These are phyloP conservation scores for Indicator maculatus DNA, from an alignment of 2,113 vertebrate species.

Conservation along the genomic window DNA sequence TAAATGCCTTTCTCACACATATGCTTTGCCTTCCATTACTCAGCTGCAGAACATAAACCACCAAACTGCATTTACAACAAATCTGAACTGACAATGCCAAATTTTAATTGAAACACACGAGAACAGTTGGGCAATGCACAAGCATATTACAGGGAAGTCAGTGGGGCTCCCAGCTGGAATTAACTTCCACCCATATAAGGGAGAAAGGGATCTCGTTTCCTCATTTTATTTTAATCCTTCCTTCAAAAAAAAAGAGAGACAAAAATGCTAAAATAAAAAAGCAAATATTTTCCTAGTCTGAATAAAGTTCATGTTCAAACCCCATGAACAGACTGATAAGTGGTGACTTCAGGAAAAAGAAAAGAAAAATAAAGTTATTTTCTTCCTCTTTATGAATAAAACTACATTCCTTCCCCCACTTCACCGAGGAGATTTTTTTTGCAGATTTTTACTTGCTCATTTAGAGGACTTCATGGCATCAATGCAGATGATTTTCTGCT, in stretches of 20 bases:
- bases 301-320: conserved; percentile 16
- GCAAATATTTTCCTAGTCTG: background rate
- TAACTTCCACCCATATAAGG: background rate
- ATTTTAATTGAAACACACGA: conserved; percentile 10
- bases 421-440: background rate
- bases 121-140: background rate
- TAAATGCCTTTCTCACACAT: background rate
- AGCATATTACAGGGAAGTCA: background rate
- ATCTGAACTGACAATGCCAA: background rate
- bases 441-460: no score
- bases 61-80: background rate
- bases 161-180: background rate
- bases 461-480: background rate
- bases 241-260: background rate
- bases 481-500: background rate
- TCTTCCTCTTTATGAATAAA: background rate
- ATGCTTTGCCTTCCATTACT: background rate
- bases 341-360: background rate
- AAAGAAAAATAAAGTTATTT: background rate
- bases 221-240: conserved; percentile 25
- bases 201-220: background rate
- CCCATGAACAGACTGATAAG: background rate
- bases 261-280: conserved; percentile 29
- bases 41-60: conserved; percentile 1
- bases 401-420: background rate